Percentiles rank a stretch among this genome's conserved stretches.
phyloP scores from a whole-genome alignment of 2,113 vertebrate genomes.

The Cygnus buccinator region DNA sequence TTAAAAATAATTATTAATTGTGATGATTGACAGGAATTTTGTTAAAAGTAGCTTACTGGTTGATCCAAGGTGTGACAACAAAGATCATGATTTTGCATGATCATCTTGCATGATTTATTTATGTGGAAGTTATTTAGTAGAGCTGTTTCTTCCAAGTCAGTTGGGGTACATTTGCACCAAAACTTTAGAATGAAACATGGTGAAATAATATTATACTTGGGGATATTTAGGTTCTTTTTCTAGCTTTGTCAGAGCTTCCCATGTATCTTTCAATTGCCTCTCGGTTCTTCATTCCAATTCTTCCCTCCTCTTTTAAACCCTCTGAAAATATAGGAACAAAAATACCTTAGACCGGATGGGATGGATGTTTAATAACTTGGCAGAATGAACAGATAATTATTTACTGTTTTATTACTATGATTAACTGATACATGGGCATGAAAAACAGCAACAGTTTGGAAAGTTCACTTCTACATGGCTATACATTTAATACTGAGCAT shows the following conservation, averaged over 20 bases:
- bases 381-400: background rate
- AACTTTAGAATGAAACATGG: background rate
- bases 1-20: background rate
- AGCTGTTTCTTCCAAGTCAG: background rate
- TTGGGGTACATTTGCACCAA: background rate
- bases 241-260: background rate
- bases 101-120: background rate
- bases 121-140: background rate
- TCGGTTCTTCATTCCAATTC: background rate
- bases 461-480: background rate
- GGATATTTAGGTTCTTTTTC: background rate
- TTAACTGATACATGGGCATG: background rate
- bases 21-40: background rate
- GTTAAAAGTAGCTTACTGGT: background rate
- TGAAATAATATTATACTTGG: background rate
- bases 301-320: background rate
- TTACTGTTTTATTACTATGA: background rate
- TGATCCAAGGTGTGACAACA: background rate
- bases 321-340: background rate
- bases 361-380: background rate
- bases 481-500: background rate
- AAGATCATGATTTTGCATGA: background rate
- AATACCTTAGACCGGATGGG: background rate
- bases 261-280: background rate
- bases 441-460: background rate